Percentiles rank a stretch among this genome's conserved stretches.
Conservation (phyloP, 2,113 vertebrate species). For the Thunnus maccoyii region DNA sequence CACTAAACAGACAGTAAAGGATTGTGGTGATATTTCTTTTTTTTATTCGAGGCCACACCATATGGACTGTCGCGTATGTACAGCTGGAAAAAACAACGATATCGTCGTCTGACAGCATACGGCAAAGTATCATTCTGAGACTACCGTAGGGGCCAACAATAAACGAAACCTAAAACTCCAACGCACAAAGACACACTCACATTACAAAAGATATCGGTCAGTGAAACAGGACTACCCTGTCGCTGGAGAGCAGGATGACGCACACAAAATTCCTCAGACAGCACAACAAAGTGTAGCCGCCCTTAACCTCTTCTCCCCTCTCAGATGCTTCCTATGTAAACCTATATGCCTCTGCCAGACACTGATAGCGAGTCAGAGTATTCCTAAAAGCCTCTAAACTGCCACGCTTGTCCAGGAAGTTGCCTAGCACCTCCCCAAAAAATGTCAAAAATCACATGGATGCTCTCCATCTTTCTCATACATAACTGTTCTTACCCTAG, state of each 20-base stretch:
- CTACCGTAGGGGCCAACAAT: conserved; percentile 49
- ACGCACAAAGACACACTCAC: conserved; percentile 43
- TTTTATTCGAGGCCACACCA: background rate
- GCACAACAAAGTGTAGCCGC: conserved; percentile 61
- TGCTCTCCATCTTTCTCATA: conserved; percentile 22
- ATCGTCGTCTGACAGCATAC: conserved; percentile 30
- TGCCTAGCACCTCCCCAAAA: background rate
- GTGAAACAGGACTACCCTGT: conserved; percentile 67
- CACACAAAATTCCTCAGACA: conserved; percentile 75
- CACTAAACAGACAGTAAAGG: background rate
- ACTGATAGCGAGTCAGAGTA: conserved; percentile 4
- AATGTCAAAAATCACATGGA: conserved; percentile 12
- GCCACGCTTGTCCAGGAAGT: background rate
- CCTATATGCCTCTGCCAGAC: conserved; percentile 48
- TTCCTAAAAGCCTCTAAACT: background rate
- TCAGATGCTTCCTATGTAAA: conserved; percentile 62
- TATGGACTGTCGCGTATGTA: background rate
- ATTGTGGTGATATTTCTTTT: conserved; percentile 8
- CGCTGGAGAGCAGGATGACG: conserved; percentile 70
- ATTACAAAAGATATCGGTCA: conserved; percentile 68
- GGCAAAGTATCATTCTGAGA: conserved; percentile 23
- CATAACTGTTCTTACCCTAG: conserved; percentile 73
- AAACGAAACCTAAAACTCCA: conserved; percentile 63
- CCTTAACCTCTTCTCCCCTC: conserved; percentile 54
- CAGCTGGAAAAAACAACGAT: conserved; percentile 46